Evolutionary conservation across 2,888 invertebrate genomes (phyloP).

Genomic region (Tenthredo livida): DNA sequence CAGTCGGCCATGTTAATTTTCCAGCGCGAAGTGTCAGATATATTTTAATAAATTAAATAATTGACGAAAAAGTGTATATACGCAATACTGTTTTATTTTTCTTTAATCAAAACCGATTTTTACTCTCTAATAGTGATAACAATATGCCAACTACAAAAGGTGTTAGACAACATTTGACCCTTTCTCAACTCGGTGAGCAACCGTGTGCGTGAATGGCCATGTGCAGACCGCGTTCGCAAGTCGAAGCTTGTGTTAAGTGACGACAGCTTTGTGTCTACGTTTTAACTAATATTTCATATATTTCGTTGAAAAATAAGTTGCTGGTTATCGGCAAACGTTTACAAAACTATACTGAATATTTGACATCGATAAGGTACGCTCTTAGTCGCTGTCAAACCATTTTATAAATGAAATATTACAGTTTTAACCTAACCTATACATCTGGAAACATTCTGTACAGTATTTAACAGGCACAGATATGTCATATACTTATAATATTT

Average conservation of each 20-base stretch:
- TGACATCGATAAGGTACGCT: slow-evolving; percentile 32
- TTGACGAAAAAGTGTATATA: not conserved
- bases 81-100: not conserved
- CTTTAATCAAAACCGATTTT: not conserved
- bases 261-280: slow-evolving; percentile 38
- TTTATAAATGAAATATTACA: not conserved
- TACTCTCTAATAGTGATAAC: not conserved
- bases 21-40: slow-evolving; percentile 43
- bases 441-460: slow-evolving; percentile 49
- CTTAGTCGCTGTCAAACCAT: slow-evolving; percentile 19
- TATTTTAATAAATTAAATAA: slow-evolving; percentile 17
- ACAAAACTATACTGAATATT: slow-evolving; percentile 21
- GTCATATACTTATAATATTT: slow-evolving; percentile 35
- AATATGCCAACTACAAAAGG: not conserved
- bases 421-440: slow-evolving; percentile 51
- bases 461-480: slow-evolving; percentile 48
- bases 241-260: slow-evolving; percentile 51
- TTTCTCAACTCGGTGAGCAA: not conserved
- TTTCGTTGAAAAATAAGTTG: slow-evolving; percentile 15
- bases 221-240: slow-evolving; percentile 52
- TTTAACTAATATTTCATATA: slow-evolving; percentile 48
- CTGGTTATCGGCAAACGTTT: not conserved
- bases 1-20: slow-evolving; percentile 10
- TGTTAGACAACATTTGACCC: slow-evolving; percentile 38
- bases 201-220: slow-evolving; percentile 47